Percentiles rank a stretch among this genome's conserved stretches.
Evolutionary conservation across 2,888 invertebrate species (phyloP).

Genomic region (Melieria omissa): DNA sequence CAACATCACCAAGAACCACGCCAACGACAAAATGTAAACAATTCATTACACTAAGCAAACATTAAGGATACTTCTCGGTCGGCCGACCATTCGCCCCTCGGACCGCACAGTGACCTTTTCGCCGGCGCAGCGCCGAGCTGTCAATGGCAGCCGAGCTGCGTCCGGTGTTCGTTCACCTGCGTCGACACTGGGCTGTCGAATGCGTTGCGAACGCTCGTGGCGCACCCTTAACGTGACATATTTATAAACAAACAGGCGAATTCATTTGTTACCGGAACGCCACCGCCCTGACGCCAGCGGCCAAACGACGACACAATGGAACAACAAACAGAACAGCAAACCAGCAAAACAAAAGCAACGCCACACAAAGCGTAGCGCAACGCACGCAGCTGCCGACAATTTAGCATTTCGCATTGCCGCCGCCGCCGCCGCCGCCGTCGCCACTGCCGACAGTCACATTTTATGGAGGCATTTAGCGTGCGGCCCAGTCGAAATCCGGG

Average conservation of each 20-base stretch:
- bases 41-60: conserved; percentile 24
- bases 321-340: conserved; percentile 9
- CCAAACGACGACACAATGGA: conserved; percentile 3
- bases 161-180: not conserved
- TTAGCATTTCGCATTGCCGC: conserved; percentile 6
- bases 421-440: not conserved
- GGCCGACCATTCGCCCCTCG: too few species aligned
- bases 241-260: conserved; percentile 1
- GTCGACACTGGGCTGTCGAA: not conserved
- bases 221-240: conserved; percentile 8
- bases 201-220: not conserved
- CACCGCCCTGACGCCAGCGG: conserved; percentile 1
- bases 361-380: not conserved
- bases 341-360: not conserved
- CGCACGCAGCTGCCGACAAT: conserved; percentile 15
- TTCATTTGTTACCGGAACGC: not conserved
- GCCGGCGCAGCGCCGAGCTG: not conserved
- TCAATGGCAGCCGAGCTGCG: not conserved
- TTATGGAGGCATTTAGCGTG: not conserved
- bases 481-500: too few species aligned
- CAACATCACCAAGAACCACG: not conserved
- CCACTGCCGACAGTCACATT: conserved; percentile 15
- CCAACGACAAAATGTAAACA: conserved; percentile 14
- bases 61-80: not conserved
- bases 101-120: conserved; percentile 5